Evolutionary conservation across 2,113 vertebrate genomes (phyloP), one percentile per base, ranked within the genome.

Genomic region (Dascyllus trimaculatus): DNA sequence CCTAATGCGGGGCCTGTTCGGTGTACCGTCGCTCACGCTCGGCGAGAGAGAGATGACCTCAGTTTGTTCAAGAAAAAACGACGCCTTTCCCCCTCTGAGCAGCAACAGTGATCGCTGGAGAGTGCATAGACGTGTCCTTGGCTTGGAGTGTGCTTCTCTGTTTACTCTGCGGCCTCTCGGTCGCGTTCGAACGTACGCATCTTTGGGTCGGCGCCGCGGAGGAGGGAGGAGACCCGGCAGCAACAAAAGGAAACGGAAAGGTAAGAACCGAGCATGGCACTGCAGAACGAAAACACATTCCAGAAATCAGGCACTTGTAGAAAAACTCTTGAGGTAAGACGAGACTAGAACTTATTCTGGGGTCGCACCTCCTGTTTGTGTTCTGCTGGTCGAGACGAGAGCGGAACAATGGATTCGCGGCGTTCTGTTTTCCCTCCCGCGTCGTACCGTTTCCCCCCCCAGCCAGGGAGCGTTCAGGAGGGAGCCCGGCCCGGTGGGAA

Each of bases 251-350:
- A 80, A 82, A 77, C 14, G 29, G 61, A 75, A 69, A 75, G 84
- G 81, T 32, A 78, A 78, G 67, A 79, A 60, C 52, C 4, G 63
- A 83, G 58, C 77, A 69, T 91, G 90, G 89, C 89, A 93, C 90
- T 35, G 81, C 83, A 83, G 85, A 80, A 91, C 72, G 84, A 86
- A 85, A 88, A 87, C 75, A 90, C 88, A 80, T 90, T 89, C 85
- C 89, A 90, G 66, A 90, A 93, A 92, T 92, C 84, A 94, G 92
- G 91, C 91, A 94, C 93, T 94, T 94, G 85, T 74, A 88, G 86
- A 84, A 89, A 81, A 81, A 83, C 72, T 75, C 71, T 90, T 91
- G 89, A 93, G 91, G 91, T 93, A 92, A 89, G 75, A 91, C 68
- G 58, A 89, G 76, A 91, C 81, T 38, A 45, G 54, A 71, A 85